Evolutionary conservation across 2,888 invertebrate species (phyloP), one percentile per base, ranked within the genome.

Genomic region (Drosophila rellima): DNA sequence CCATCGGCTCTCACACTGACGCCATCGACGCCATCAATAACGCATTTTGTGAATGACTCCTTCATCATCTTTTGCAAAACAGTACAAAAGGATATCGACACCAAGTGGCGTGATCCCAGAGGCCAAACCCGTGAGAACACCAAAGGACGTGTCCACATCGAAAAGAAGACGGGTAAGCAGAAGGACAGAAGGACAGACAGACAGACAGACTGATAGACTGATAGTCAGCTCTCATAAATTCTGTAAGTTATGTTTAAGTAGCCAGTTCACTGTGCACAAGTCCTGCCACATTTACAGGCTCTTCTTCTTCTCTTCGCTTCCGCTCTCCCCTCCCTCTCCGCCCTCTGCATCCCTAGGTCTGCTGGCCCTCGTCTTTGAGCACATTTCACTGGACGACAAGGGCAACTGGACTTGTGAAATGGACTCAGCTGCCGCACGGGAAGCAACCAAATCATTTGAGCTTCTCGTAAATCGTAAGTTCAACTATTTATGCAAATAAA

Each of bases 341-440:
- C 33, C 7, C 2, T 8, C 18, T 3, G n/a, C 3, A 13, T 2
- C 10, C 15, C n/a, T 61, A 90, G 93, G 91, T 47, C 89, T 92
- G 44, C 79, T 91, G 70, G 93, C 93, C 6, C 86, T 94, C 51
- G 92, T 94, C 47, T 93, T 94, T 69, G 93, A 93, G 78, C 93
- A 92, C 79, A 93, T 93, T 78, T 88, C 90, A 64, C 75, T 91
- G 74, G 89, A 91, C 63, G 94, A 94, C 80, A 92, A 91, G 75
- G 94, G 94, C 39, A 92, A 91, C 60, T 94, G 94, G 92, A 92
- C 93, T 18, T 94, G 94, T 84, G 91, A 91, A 55, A 91, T 92
- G 33, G 37, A 87, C 85, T 40, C 91, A 18, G 82, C 86, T 39
- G 82, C 78, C 26, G 79, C 78, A 33, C 83, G 80, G 31, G 88